Conservation (phyloP, 2,797 vertebrate species). For the Urophycis tenuis region DNA sequence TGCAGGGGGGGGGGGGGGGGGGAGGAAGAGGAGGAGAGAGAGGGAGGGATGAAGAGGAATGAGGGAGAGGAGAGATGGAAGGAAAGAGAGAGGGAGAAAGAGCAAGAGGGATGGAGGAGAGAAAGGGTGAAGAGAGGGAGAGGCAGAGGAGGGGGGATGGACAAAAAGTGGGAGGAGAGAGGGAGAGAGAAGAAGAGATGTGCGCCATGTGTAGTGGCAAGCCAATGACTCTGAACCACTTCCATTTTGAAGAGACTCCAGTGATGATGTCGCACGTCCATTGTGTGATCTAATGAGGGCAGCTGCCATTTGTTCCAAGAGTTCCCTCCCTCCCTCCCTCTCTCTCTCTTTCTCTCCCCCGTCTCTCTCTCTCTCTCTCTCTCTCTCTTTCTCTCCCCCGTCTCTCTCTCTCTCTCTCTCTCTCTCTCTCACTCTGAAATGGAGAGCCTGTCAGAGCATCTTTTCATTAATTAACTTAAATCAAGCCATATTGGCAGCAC, state of each 20-base stretch:
- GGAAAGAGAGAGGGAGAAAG: conserved; percentile 39
- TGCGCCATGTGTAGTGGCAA: conserved; percentile 20
- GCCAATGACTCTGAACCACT: conserved; percentile 55
- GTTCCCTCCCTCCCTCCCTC: not conserved
- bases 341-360: not conserved
- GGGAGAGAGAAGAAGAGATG: conserved; percentile 11
- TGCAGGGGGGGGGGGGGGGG: not conserved
- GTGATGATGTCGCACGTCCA: conserved; percentile 63
- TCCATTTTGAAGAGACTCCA: conserved; percentile 51
- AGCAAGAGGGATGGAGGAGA: conserved; percentile 30
- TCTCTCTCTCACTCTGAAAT: too few species aligned
- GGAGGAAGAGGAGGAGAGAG: not conserved
- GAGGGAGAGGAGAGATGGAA: too few species aligned
- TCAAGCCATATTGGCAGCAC: not conserved
- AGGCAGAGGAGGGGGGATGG: not conserved
- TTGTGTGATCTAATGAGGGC: conserved; percentile 61
- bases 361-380: not conserved
- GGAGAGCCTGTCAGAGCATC: not conserved
- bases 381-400: not conserved
- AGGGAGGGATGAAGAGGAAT: not conserved
- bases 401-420: too few species aligned
- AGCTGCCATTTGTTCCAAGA: conserved; percentile 52
- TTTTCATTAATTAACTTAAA: not conserved
- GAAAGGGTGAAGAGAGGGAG: not conserved
- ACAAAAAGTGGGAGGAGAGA: not conserved